Conservation (phyloP, 2,797 vertebrate genomes). For the Lepidocolaptes lacrymiger region DNA sequence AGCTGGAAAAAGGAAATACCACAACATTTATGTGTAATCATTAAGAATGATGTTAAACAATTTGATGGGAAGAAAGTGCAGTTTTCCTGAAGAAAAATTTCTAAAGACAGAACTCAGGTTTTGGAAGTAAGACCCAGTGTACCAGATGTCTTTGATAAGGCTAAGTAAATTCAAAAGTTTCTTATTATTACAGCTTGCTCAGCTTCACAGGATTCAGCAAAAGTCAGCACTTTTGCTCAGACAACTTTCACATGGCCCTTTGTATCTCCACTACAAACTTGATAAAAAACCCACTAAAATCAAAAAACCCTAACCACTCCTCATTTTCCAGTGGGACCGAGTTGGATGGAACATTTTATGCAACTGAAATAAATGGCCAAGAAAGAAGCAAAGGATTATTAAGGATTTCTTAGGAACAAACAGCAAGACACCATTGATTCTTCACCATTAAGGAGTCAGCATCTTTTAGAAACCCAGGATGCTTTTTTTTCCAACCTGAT, state of each 20-base stretch:
- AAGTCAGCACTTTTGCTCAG: neutral
- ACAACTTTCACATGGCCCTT: neutral
- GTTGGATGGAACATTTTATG: neutral
- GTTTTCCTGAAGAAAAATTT: neutral
- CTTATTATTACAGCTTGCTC: neutral
- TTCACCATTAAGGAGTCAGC: neutral
- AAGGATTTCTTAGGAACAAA: neutral
- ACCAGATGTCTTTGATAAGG: conserved; percentile 2
- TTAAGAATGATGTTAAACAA: conserved; percentile 26
- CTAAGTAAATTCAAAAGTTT: neutral
- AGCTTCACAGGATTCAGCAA: neutral
- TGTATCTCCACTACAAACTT: neutral
- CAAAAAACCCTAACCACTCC: neutral
- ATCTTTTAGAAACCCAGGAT: neutral
- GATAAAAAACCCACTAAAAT: neutral
- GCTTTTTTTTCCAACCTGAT: neutral
- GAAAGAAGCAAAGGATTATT: neutral
- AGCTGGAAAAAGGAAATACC: conserved; percentile 35
- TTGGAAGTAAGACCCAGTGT: neutral
- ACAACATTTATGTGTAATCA: neutral
- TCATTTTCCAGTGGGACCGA: neutral
- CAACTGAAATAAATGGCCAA: neutral
- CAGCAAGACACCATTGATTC: neutral
- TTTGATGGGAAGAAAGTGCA: neutral
- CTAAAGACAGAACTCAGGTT: neutral